Evolutionary conservation across 2,888 invertebrate species (phyloP), one percentile per base, ranked within the genome.

Genomic region (Drosophila greeni): DNA sequence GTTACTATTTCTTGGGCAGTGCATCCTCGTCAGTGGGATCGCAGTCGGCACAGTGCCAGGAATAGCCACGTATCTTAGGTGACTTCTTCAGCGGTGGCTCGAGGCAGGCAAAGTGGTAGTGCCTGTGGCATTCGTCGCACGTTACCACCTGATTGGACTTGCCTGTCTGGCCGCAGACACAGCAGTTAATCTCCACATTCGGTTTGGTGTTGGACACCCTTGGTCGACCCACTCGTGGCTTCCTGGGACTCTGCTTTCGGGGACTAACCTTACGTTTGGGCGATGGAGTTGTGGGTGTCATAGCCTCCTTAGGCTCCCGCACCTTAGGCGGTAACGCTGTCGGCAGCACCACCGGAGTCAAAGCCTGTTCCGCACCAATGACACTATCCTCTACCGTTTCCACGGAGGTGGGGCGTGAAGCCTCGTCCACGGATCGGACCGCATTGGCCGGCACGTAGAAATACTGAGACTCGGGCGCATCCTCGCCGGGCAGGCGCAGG

Each of bases 11-110:
- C 37, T 57, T 71, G 34, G 51, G 36, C 66, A 79, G 74, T 55
- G 82, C 78, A 48, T 86, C 86, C 24, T 86, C 86, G 16, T 86
- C 96, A 82, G 95, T 95, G 65, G 95, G 95, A 90, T 97, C 97
- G 91, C 97, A 97, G 88, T 96, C 96, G 52, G 96, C 96, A 89
- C 97, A 97, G 89, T 96, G 96, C 97, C 97, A 97, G 14, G 95
- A 95, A 87, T 97, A 97, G 33, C 97, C 97, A 56, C 97, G 92
- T 83, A 94, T 94, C 91, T 97, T 97, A 1, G 97, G 97, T 65
- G 96, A 95, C 88, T 97, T 97, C 89, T 96, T 97, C 14, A 97
- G 91, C 14, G 98, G 98, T 51, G 98, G 98, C 88, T 97, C 95
- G 82, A 98, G 90, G 88, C 98, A 98, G 67, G 93, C 93, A 88